Evolutionary conservation across 2,113 vertebrate genomes (phyloP), one percentile per base, ranked within the genome.

Genomic region (Stictonetta naevosa): DNA sequence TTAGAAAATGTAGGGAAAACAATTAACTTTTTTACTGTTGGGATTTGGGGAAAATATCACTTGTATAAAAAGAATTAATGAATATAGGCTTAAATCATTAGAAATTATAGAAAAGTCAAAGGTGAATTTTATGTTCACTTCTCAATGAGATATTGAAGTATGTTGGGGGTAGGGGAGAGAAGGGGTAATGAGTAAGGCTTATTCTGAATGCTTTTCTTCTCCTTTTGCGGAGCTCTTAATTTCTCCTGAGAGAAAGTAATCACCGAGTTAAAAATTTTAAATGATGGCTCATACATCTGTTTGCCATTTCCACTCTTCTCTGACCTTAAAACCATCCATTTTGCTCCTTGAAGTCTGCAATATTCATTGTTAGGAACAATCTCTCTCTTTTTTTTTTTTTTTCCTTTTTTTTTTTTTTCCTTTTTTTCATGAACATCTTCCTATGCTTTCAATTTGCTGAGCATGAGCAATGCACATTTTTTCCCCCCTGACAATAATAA

Each of bases 1-100:
- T n/a, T 74, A 67, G 72, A 87, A 94, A 88, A 92, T 9, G 7
- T 55, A 67, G 29, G 26, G 22, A 85, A 95, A 93, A 95, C 23
- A 66, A 87, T 79, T 82, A 95, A 88, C 34, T 83, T 93, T 88
- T 86, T 94, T 84, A 85, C 93, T 91, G 53, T 76, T 69, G 93
- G 73, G 80, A 83, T 84, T 88, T 94, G 13, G 64, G n/a, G 13
- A 95, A 97, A 92, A 92, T 88, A 95, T 90, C 60, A 86, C 55
- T 33, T 69, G n/a, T 90, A 58, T 93, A 94, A 96, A 94, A 67
- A 48, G 46, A 91, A 69, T 82, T 50, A 88, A 95, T 94, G 91
- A 88, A 93, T 88, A 82, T 76, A 33, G 88, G 93, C 85, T 80
- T 50, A 67, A 89, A 69, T 46, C 31, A 87, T 66, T 82, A 46